Conservation (phyloP, 2,888 invertebrate genomes). For the Agonopterix alstromeriana region DNA sequence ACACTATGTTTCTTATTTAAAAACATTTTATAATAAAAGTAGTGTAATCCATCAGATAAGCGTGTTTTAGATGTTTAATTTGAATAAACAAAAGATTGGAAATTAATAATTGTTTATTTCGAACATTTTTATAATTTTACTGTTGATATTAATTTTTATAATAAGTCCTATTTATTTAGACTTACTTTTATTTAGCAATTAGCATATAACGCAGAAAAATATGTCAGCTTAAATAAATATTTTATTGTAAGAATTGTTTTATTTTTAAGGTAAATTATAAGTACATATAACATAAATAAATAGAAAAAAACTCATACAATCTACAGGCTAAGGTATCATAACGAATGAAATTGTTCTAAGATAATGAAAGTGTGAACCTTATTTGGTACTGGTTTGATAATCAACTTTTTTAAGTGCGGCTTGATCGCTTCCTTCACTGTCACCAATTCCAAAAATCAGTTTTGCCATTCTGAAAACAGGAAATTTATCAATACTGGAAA, state of each 20-base stretch:
- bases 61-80: slow-evolving; percentile 4
- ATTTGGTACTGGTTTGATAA: too few relatives aligned
- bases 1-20: slow-evolving; percentile 4
- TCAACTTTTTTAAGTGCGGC: background rate
- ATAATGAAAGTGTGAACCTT: too few relatives aligned
- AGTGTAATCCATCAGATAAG: slow-evolving; percentile 2
- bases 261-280: slow-evolving; percentile 10
- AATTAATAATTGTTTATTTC: slow-evolving; percentile 1
- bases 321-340: too few relatives aligned
- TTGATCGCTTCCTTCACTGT: too few relatives aligned
- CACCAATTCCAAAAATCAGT: slow-evolving; percentile 25
- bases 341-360: too few relatives aligned
- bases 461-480: slow-evolving; percentile 30
- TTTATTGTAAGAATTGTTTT: slow-evolving; percentile 53
- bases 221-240: slow-evolving; percentile 74
- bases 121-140: slow-evolving; percentile 24
- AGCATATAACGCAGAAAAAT: slow-evolving; percentile 44
- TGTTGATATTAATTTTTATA: slow-evolving; percentile 41
- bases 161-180: slow-evolving; percentile 64
- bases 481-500: too few relatives aligned
- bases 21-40: background rate
- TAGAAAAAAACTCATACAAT: too few relatives aligned
- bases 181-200: slow-evolving; percentile 39
- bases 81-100: slow-evolving; percentile 1
- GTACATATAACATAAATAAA: too few relatives aligned